phyloP scores from a whole-genome alignment of 2,113 vertebrate species.

The Nibea coibor region DNA sequence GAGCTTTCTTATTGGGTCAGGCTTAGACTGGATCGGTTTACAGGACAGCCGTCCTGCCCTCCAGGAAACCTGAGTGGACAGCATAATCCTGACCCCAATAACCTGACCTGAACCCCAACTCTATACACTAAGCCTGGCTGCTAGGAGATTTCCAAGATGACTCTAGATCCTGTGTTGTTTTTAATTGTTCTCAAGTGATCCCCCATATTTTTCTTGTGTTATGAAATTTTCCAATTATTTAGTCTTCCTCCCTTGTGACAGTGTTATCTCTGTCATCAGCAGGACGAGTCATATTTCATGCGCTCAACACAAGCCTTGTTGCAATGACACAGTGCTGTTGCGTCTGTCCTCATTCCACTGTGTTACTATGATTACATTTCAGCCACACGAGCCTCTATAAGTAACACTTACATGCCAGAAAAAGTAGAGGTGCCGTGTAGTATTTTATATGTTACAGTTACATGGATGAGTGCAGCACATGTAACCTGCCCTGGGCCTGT shows the following conservation, averaged over 20 bases:
- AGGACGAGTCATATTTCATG: slow-evolving; percentile 9
- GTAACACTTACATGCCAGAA: slow-evolving; percentile 40
- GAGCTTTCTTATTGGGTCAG: neutral
- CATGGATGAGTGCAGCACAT: slow-evolving; percentile 72
- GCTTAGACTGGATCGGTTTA: slow-evolving; percentile 16
- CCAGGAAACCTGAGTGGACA: slow-evolving; percentile 21
- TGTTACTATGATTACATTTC: slow-evolving; percentile 39
- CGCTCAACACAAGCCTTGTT: neutral
- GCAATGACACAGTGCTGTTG: neutral
- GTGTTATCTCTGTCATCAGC: neutral
- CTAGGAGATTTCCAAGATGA: neutral
- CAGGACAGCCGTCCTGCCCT: neutral
- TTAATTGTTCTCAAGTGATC: neutral
- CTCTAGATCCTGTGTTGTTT: neutral
- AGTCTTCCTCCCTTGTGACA: neutral
- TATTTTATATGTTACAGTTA: slow-evolving; percentile 74
- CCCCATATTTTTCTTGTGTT: neutral
- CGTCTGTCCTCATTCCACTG: slow-evolving; percentile 16
- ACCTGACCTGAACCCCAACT: slow-evolving; percentile 36
- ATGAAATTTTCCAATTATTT: neutral
- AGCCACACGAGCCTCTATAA: slow-evolving; percentile 16
- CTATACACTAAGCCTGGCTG: neutral
- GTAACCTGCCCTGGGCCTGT: slow-evolving; percentile 71
- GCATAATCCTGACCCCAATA: slow-evolving; percentile 45
- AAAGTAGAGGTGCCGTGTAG: slow-evolving; percentile 43